phyloP scores from a whole-genome alignment of 2,113 vertebrate species.

The Solea senegalensis region DNA sequence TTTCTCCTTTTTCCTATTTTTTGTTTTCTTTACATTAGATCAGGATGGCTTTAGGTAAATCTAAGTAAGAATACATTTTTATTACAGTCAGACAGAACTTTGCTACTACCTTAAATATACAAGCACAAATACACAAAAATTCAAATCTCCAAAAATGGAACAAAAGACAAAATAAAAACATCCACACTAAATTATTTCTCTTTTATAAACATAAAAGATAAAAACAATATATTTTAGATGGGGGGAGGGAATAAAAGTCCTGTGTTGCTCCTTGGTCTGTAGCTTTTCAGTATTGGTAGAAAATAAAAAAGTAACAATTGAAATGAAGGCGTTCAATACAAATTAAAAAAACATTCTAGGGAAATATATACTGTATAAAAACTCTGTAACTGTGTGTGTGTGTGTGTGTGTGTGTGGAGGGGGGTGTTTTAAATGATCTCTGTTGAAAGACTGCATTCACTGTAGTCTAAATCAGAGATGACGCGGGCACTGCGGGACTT shows the following conservation, averaged over 20 bases:
- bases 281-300: constrained; percentile 87
- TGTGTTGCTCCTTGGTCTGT: constrained; percentile 94
- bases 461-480: constrained; percentile 67
- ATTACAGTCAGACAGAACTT: constrained; percentile 88
- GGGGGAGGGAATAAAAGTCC: constrained; percentile 87
- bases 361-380: constrained; percentile 89
- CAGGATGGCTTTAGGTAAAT: constrained; percentile 84
- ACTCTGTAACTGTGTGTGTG: constrained; percentile 73
- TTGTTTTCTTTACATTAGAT: constrained; percentile 84
- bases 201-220: constrained; percentile 82
- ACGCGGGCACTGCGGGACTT: constrained; percentile 59
- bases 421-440: constrained; percentile 73
- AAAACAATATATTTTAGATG: constrained; percentile 83
- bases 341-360: constrained; percentile 85
- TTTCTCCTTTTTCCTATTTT: constrained; percentile 75
- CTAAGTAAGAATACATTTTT: constrained; percentile 87
- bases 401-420: constrained; percentile 19
- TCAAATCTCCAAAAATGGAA: constrained; percentile 71
- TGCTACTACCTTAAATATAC: constrained; percentile 90
- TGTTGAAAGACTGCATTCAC: constrained; percentile 61
- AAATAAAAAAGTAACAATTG: constrained; percentile 81
- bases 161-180: constrained; percentile 82
- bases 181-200: constrained; percentile 84
- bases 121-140: constrained; percentile 88
- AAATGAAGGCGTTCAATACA: constrained; percentile 80